These are phyloP conservation scores for Chionomys nivalis DNA, from an alignment of 2,113 vertebrate species.

Conservation along the genomic window DNA sequence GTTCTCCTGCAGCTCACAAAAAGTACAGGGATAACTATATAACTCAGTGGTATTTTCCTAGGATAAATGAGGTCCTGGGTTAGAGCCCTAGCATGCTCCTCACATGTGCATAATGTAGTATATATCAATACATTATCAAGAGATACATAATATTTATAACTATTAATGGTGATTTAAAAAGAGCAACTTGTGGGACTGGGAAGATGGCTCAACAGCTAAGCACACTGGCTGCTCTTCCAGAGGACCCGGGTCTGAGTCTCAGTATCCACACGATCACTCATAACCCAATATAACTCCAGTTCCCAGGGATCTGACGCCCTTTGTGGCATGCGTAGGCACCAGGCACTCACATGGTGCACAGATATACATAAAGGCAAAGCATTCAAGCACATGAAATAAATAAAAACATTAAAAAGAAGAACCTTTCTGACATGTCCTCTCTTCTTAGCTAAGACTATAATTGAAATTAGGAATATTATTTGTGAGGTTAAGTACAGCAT, in stretches of 20 bases:
- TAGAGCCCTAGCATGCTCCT: not conserved
- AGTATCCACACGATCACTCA: not conserved
- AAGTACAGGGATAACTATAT: not conserved
- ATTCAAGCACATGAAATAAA: not conserved
- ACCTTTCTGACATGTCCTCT: not conserved
- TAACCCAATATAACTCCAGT: not conserved
- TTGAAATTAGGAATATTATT: conserved; percentile 38
- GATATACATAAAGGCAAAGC: not conserved
- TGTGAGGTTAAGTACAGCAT: conserved; percentile 15
- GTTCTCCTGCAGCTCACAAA: not conserved
- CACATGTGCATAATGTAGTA: not conserved
- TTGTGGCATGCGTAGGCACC: not conserved
- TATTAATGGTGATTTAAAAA: conserved; percentile 17
- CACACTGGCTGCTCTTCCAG: not conserved
- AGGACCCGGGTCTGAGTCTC: not conserved
- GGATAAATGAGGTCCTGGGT: not conserved
- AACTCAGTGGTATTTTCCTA: not conserved
- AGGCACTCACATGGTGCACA: not conserved
- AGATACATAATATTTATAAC: not conserved
- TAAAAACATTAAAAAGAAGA: not conserved
- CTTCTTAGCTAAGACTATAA: not conserved
- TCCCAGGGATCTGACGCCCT: not conserved
- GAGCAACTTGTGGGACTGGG: not conserved
- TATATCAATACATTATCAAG: not conserved
- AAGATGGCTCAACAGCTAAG: not conserved